These are phyloP conservation scores for Metridium senile DNA, from an alignment of 92 coral and sea anemone genomes.

Conservation along the genomic window DNA sequence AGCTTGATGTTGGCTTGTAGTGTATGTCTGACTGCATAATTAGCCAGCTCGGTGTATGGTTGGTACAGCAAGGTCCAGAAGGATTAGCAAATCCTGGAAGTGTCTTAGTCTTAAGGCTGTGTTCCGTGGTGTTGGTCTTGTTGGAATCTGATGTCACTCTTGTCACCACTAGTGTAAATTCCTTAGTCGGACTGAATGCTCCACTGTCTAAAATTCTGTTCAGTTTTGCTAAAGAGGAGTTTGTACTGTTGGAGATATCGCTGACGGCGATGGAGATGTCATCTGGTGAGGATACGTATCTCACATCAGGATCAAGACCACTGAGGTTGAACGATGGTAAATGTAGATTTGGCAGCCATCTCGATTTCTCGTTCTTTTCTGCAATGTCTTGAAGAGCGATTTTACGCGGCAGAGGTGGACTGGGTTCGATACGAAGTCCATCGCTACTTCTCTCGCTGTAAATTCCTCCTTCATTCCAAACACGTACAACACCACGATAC, in stretches of 20 bases:
- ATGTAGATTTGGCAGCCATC: slow-evolving; percentile 58
- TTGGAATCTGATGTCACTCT: slow-evolving; percentile 79
- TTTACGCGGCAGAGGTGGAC: slow-evolving; percentile 30
- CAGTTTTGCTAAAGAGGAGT: slow-evolving; percentile 24
- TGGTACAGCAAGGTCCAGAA: slow-evolving; percentile 71
- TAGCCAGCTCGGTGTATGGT: slow-evolving; percentile 10
- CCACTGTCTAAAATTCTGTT: slow-evolving; percentile 59
- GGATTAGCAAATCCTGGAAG: slow-evolving; percentile 66
- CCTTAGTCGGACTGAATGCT: slow-evolving; percentile 68
- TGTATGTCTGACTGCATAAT: slow-evolving; percentile 61
- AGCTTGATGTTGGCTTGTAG: slow-evolving; percentile 64
- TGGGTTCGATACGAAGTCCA: slow-evolving; percentile 67
- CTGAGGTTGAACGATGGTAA: slow-evolving; percentile 34
- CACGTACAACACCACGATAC: slow-evolving; percentile 65
- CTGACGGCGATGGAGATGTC: slow-evolving; percentile 41
- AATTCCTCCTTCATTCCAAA: slow-evolving; percentile 76
- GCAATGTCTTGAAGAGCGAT: slow-evolving; percentile 50
- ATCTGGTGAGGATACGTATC: slow-evolving; percentile 58
- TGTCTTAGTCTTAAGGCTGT: slow-evolving; percentile 56
- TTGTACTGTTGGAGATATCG: slow-evolving; percentile 3
- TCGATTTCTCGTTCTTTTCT: slow-evolving; percentile 57
- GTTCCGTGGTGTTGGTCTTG: slow-evolving; percentile 79
- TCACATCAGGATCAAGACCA: slow-evolving; percentile 20
- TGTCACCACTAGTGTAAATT: slow-evolving; percentile 65
- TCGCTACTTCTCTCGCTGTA: slow-evolving; percentile 74